A percentile compares a stretch with the other conserved stretches of the same genome.
Conservation (phyloP, 1,140 invertebrate genomes). For the Drosophila seguyi region DNA sequence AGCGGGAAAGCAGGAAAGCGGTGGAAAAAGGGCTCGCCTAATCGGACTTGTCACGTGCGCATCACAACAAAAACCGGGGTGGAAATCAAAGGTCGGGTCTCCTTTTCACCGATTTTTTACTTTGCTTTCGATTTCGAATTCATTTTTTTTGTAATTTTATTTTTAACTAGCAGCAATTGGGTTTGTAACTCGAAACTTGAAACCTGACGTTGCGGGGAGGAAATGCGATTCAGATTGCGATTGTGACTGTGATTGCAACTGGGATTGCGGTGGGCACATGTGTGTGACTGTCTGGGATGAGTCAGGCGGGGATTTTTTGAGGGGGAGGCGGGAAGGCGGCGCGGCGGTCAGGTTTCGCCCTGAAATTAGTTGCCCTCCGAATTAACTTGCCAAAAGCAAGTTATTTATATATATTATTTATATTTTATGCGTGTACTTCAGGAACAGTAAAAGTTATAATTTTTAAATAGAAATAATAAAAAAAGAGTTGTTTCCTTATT, state of each 20-base stretch:
- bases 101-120: constrained; percentile 44
- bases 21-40: constrained; percentile 24
- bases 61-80: constrained; percentile 65
- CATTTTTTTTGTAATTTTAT: not conserved
- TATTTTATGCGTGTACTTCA: not conserved
- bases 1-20: not conserved
- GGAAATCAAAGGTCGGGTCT: constrained; percentile 12
- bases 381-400: not conserved
- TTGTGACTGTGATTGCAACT: not conserved
- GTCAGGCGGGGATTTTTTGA: not conserved
- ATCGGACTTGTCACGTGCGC: constrained; percentile 76
- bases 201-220: constrained; percentile 18
- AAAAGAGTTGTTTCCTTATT: too few species aligned
- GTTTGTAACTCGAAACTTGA: constrained; percentile 59
- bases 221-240: constrained; percentile 4
- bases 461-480: too few species aligned
- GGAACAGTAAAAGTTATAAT: too few species aligned
- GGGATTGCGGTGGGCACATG: constrained; percentile 35
- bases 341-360: constrained; percentile 12
- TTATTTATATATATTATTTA: not conserved
- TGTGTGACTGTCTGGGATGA: constrained; percentile 28
- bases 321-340: not conserved
- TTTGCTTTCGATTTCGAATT: not conserved
- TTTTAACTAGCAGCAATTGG: constrained; percentile 60
- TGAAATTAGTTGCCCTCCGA: constrained; percentile 15